Evolutionary conservation across 1,140 invertebrate species (phyloP).

Genomic region (Zaprionus nigranus): DNA sequence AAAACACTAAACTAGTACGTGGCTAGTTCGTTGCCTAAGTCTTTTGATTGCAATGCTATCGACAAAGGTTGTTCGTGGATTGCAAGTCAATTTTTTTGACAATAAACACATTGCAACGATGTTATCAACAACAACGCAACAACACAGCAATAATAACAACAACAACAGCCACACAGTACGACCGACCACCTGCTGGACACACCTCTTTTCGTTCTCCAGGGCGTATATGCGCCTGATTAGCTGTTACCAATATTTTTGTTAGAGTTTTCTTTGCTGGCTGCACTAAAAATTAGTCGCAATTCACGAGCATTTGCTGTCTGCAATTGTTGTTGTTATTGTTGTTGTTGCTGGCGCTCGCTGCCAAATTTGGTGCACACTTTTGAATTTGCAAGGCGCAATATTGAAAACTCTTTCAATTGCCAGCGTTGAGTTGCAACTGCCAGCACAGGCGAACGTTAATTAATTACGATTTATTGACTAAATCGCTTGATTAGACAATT

Average conservation of each 20-base stretch:
- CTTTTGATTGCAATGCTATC: slow-evolving; percentile 69
- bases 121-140: slow-evolving; percentile 66
- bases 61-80: slow-evolving; percentile 69
- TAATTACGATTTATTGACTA: slow-evolving; percentile 83
- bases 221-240: slow-evolving; percentile 75
- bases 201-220: slow-evolving; percentile 61
- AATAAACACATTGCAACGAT: slow-evolving; percentile 80
- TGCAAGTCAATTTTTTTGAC: slow-evolving; percentile 77
- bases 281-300: slow-evolving; percentile 78
- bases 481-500: slow-evolving; percentile 83
- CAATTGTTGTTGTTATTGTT: slow-evolving; percentile 47
- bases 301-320: slow-evolving; percentile 64
- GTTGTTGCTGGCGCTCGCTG: slow-evolving; percentile 28
- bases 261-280: slow-evolving; percentile 46
- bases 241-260: slow-evolving; percentile 76
- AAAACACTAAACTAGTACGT: not conserved
- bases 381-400: slow-evolving; percentile 31
- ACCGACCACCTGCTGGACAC: slow-evolving; percentile 74
- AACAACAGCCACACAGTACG: slow-evolving; percentile 33
- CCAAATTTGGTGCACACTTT: slow-evolving; percentile 37
- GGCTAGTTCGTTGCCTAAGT: slow-evolving; percentile 72
- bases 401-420: slow-evolving; percentile 55
- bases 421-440: slow-evolving; percentile 14
- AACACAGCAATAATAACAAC: slow-evolving; percentile 17
- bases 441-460: slow-evolving; percentile 65